A percentile compares a stretch with the other conserved stretches of the same genome.
These are phyloP conservation scores for Oophaga pumilio DNA, from an alignment of 2,113 vertebrate species.

Conservation along the genomic window DNA sequence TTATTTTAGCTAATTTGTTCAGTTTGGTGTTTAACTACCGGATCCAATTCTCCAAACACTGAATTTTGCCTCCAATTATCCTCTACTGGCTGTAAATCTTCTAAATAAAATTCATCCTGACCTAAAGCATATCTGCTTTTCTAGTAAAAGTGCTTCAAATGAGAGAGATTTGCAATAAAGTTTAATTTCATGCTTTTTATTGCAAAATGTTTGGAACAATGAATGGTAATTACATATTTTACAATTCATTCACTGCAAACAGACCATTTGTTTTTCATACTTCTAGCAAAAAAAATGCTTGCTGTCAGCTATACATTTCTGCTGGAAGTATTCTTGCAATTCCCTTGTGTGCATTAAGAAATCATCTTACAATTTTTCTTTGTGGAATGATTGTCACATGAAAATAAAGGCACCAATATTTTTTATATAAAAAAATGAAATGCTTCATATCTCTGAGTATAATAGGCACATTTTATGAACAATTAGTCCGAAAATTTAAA, in stretches of 20 bases:
- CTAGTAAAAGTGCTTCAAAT: slow-evolving; percentile 61
- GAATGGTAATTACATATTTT: slow-evolving; percentile 69
- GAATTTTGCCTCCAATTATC: slow-evolving; percentile 56
- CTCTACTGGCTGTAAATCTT: slow-evolving; percentile 55
- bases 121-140: slow-evolving; percentile 61
- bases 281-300: slow-evolving; percentile 61
- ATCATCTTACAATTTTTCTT: slow-evolving; percentile 26
- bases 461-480: slow-evolving; percentile 14
- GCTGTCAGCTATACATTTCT: slow-evolving; percentile 52
- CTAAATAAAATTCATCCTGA: slow-evolving; percentile 60
- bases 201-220: slow-evolving; percentile 63
- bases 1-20: slow-evolving; percentile 48
- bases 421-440: slow-evolving; percentile 1
- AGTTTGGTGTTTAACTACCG: slow-evolving; percentile 40
- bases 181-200: slow-evolving; percentile 70
- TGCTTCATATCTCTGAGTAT: not conserved
- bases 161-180: slow-evolving; percentile 62
- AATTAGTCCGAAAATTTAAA: slow-evolving; percentile 3
- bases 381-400: slow-evolving; percentile 17
- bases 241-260: slow-evolving; percentile 68
- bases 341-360: slow-evolving; percentile 23
- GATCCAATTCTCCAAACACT: slow-evolving; percentile 48
- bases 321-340: slow-evolving; percentile 34
- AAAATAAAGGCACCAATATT: slow-evolving; percentile 32
- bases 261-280: slow-evolving; percentile 64